Base-by-base conservation (phyloP, 2,113 vertebrate genomes). In the Ctenomys sociabilis region DNA sequence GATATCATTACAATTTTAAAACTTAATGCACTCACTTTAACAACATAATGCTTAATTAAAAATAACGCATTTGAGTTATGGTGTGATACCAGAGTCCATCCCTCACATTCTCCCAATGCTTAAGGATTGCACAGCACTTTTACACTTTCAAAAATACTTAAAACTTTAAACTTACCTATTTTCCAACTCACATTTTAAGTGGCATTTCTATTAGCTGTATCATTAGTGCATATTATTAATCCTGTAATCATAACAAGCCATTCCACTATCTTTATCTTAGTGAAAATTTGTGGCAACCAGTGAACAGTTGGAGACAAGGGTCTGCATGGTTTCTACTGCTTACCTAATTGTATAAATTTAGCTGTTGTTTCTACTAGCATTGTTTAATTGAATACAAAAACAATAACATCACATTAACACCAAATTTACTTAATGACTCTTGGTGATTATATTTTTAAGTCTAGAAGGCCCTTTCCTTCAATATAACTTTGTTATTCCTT, bases 21-120 rank as follows among this genome's bases (percentile, higher is more conserved):
- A 63, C 26, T 85, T 66, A 52, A 81, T 12, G 11, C 30, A 26
- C 1, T 88, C 5, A 72, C 83, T 88, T 75, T 81, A 82, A 81
- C 26, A 88, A 88, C 61, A 88, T 89, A 84, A 73, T 92, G 82
- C 59, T 92, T 2, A 63, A 26, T 32, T 68, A 7, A 92, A 93
- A 94, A 80, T 66, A 80, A 83, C 57, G 24, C 92, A 86, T 59
- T 66, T 87, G 10, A 78, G 61, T 84, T 72, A 68, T 66, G 4
- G 7, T 22, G 3, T 21, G 32, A 57, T 82, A 16, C 11, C 57
- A 85, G 45, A 86, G 87, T 35, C 43, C 22, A 4, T 32, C 2
- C 24, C 49, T 94, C 90, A 22, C 30, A 37, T 90, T 84, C 49
- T 81, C 61, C 16, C 3, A 84, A 86, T 2, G 6, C 64, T 93